Conservation (phyloP, 2,113 vertebrate species). For the Ailuropoda melanoleuca region DNA sequence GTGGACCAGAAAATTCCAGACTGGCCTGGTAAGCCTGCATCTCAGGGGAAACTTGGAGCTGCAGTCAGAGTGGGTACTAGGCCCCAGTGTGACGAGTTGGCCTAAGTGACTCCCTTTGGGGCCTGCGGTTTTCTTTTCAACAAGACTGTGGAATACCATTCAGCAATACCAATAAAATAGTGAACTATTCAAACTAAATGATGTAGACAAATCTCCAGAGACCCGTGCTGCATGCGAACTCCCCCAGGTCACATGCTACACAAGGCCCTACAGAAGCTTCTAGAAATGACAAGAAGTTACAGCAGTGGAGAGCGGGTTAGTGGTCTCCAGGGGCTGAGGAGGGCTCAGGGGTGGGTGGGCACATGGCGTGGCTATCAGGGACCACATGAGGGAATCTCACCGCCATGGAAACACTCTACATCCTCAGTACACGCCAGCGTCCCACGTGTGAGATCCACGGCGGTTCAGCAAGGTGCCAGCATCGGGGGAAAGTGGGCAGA, state of each 20-base stretch:
- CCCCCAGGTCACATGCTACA: too few relatives aligned
- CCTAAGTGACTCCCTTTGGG: too few relatives aligned
- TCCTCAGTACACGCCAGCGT: accelerated
- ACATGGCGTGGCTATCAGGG: accelerated
- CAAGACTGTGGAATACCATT: not conserved
- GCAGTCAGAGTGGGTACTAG: not conserved
- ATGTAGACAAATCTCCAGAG: not conserved
- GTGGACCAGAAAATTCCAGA: not conserved
- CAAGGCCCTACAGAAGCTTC: not conserved
- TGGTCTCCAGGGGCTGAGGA: too few relatives aligned
- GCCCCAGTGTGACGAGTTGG: not conserved
- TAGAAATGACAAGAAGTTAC: not conserved
- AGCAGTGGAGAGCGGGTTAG: not conserved
- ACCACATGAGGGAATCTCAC: accelerated
- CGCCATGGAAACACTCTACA: accelerated
- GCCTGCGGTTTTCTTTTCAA: not conserved
- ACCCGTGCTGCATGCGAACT: not conserved
- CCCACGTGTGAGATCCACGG: accelerated
- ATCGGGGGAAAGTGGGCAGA: accelerated
- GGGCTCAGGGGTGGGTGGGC: accelerated
- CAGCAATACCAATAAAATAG: not conserved
- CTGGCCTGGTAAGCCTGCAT: not conserved
- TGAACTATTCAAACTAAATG: not conserved
- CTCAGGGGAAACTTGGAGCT: not conserved
- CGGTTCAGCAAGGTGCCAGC: accelerated